Percentiles rank a stretch among this genome's conserved stretches.
phyloP scores from a whole-genome alignment of 1,140 invertebrate species.

The Luehdorfia chinensis region DNA sequence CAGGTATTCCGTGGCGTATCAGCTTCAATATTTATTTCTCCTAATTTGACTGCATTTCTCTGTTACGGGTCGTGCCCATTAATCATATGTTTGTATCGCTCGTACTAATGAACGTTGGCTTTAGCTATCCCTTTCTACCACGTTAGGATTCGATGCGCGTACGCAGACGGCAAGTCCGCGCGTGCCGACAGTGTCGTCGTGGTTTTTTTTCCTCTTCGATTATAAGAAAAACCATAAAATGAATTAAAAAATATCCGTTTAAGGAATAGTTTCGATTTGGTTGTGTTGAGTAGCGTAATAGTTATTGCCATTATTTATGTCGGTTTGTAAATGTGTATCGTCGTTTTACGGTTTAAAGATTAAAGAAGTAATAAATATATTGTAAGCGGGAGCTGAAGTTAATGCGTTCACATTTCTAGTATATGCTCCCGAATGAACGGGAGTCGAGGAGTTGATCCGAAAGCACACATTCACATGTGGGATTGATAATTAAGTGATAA shows the following conservation, averaged over 20 bases:
- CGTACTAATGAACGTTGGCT: slow-evolving; percentile 14
- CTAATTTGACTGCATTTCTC: slow-evolving; percentile 72
- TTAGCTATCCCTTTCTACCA: slow-evolving; percentile 32
- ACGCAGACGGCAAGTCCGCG: slow-evolving; percentile 43
- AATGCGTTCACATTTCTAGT: too few relatives aligned
- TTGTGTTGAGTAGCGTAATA: not conserved
- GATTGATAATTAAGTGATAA: too few relatives aligned
- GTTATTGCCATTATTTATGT: too few relatives aligned
- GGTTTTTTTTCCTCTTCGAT: slow-evolving; percentile 44
- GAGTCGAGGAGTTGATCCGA: too few relatives aligned
- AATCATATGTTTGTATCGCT: slow-evolving; percentile 46
- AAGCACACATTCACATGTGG: too few relatives aligned
- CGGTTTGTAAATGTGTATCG: too few relatives aligned
- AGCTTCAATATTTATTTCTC: slow-evolving; percentile 61
- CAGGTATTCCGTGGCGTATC: slow-evolving; percentile 44
- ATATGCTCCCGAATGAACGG: too few relatives aligned
- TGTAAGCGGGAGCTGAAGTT: too few relatives aligned
- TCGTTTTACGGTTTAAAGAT: too few relatives aligned
- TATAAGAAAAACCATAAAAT: slow-evolving; percentile 69
- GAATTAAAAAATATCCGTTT: slow-evolving; percentile 39
- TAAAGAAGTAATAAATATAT: too few relatives aligned
- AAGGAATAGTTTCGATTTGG: slow-evolving; percentile 30
- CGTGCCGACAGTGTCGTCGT: slow-evolving; percentile 52
- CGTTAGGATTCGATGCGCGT: slow-evolving; percentile 59
- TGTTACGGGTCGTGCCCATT: slow-evolving; percentile 53